These are phyloP conservation scores for Epicampocera succincta DNA, from an alignment of 2,888 invertebrate genomes.

Conservation along the genomic window DNA sequence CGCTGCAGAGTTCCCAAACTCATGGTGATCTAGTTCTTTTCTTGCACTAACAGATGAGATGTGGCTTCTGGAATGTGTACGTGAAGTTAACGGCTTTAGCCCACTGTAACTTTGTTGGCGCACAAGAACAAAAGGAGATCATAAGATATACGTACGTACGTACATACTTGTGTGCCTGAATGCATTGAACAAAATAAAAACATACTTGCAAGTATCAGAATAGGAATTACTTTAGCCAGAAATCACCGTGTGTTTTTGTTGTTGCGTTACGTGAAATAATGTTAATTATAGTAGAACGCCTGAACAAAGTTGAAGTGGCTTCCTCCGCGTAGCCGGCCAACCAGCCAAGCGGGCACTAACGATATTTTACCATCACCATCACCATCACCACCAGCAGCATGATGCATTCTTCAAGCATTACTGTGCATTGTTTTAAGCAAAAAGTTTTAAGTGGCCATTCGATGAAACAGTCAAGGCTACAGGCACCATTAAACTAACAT, in stretches of 20 bases:
- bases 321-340: constrained; percentile 15
- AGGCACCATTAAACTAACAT: constrained; percentile 52
- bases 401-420: constrained; percentile 30
- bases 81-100: not conserved
- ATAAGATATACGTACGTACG: no score
- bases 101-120: constrained; percentile 9
- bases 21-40: no score
- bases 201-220: constrained; percentile 14
- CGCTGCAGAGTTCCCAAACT: no score
- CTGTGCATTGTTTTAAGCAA: constrained; percentile 33
- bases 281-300: constrained; percentile 65
- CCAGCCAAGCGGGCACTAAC: constrained; percentile 8
- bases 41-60: no score
- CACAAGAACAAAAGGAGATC: constrained; percentile 18
- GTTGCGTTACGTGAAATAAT: constrained; percentile 62
- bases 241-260: constrained; percentile 26
- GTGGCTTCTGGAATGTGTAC: no score
- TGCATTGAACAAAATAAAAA: constrained; percentile 45
- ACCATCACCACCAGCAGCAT: constrained; percentile 9
- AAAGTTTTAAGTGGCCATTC: constrained; percentile 41
- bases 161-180: not conserved
- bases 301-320: constrained; percentile 33
- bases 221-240: constrained; percentile 43
- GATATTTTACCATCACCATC: constrained; percentile 6
- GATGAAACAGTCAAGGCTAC: constrained; percentile 56